phyloP scores from a whole-genome alignment of 2,888 invertebrate species.

The Dioctria rufipes region DNA sequence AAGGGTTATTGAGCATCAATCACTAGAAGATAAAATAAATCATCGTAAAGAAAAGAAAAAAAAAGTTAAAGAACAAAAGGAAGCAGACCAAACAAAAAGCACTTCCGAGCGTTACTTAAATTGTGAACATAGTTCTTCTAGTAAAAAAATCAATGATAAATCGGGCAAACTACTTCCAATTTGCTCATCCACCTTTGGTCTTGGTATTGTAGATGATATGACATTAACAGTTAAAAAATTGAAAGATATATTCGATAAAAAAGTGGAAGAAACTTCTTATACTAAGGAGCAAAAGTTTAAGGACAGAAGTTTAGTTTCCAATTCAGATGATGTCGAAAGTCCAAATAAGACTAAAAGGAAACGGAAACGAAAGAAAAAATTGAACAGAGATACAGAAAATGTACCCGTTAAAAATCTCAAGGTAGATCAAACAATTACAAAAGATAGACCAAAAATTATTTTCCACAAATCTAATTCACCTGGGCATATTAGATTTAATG shows the following conservation, averaged over 20 bases:
- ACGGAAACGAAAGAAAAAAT: constrained; percentile 17
- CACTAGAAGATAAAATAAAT: not conserved
- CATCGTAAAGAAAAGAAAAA: not conserved
- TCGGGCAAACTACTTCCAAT: not conserved
- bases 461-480: not conserved
- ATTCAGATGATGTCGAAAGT: not conserved
- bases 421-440: too few relatives aligned
- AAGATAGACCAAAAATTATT: not conserved
- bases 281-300: not conserved
- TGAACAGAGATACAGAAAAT: not conserved
- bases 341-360: not conserved
- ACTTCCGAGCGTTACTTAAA: too few relatives aligned
- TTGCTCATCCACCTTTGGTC: not conserved
- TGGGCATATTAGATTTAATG: constrained; percentile 21
- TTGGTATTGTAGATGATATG: not conserved
- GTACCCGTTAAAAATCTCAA: not conserved
- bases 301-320: not conserved
- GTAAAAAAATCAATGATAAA: not conserved
- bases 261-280: not conserved
- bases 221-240: constrained; percentile 15
- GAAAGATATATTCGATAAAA: constrained; percentile 16
- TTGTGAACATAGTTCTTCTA: not conserved
- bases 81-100: not conserved
- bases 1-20: not conserved
- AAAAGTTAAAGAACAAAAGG: not conserved